These are phyloP conservation scores for Numida meleagris DNA, from an alignment of 2,113 vertebrate genomes.

Conservation along the genomic window DNA sequence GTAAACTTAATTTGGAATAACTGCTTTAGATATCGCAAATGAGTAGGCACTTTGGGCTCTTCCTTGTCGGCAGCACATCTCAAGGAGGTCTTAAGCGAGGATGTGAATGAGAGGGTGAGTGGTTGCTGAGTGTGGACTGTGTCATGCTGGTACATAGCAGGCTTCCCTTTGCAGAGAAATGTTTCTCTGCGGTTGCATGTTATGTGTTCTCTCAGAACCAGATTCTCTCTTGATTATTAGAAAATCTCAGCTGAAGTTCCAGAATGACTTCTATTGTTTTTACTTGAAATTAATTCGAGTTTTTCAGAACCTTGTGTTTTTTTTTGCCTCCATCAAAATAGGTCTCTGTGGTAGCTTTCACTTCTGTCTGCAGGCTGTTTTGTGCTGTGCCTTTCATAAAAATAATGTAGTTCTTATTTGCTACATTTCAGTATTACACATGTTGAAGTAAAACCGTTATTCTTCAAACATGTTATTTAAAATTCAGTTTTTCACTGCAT, in stretches of 20 bases:
- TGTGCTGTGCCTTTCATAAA: background rate
- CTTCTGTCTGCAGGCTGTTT: background rate
- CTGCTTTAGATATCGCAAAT: background rate
- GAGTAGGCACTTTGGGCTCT: background rate
- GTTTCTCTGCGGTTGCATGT: background rate
- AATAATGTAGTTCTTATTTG: background rate
- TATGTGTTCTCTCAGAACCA: background rate
- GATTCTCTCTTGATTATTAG: background rate
- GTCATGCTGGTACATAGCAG: background rate
- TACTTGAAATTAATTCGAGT: background rate
- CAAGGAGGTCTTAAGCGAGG: background rate
- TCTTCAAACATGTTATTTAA: background rate
- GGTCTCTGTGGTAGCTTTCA: background rate
- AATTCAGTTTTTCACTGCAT: constrained; percentile 5
- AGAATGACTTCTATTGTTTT: background rate
- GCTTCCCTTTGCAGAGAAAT: background rate
- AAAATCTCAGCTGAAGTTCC: background rate
- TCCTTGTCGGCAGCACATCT: background rate
- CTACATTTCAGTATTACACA: background rate
- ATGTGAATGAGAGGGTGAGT: background rate
- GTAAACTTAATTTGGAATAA: background rate
- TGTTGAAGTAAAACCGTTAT: background rate
- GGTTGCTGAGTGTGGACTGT: background rate
- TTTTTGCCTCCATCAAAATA: background rate
- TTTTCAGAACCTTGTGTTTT: background rate